These are phyloP conservation scores for Blastomussa wellsi DNA, from an alignment of 92 coral and sea anemone genomes.

Conservation along the genomic window DNA sequence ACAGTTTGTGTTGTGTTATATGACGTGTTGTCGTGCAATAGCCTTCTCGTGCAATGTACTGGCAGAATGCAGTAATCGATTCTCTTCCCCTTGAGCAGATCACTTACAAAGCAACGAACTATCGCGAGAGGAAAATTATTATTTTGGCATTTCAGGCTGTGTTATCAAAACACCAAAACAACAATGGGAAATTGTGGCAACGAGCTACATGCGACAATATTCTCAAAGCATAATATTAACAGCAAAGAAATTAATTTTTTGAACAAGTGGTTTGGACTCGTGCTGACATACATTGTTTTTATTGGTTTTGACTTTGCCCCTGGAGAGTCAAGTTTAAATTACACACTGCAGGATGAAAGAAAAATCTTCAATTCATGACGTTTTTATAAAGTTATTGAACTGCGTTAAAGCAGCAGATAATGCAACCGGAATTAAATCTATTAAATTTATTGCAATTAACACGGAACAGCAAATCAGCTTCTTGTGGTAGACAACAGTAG, in stretches of 20 bases:
- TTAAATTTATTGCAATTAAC: conserved; percentile 6
- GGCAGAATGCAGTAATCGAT: background rate
- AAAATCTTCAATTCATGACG: background rate
- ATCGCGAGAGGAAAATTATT: background rate
- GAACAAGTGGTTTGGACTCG: background rate
- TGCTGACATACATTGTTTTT: conserved; percentile 5
- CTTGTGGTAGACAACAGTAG: background rate
- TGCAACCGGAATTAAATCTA: background rate
- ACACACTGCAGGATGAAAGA: background rate
- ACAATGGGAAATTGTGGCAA: background rate
- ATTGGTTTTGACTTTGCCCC: conserved; percentile 9
- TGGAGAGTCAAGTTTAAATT: conserved; percentile 5
- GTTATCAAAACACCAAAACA: background rate
- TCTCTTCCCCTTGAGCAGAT: background rate
- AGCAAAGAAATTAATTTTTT: conserved; percentile 1
- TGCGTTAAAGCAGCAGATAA: background rate
- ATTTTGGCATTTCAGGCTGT: background rate
- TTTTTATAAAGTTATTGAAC: conserved; percentile 18
- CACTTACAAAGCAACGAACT: background rate
- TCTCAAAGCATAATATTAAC: background rate
- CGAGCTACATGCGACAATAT: background rate
- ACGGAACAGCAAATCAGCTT: background rate
- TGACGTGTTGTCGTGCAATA: background rate
- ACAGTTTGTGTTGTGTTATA: conserved; percentile 20
- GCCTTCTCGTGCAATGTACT: background rate